Base-by-base conservation (phyloP, 2,797 vertebrate genomes). In the Falco naumanni region DNA sequence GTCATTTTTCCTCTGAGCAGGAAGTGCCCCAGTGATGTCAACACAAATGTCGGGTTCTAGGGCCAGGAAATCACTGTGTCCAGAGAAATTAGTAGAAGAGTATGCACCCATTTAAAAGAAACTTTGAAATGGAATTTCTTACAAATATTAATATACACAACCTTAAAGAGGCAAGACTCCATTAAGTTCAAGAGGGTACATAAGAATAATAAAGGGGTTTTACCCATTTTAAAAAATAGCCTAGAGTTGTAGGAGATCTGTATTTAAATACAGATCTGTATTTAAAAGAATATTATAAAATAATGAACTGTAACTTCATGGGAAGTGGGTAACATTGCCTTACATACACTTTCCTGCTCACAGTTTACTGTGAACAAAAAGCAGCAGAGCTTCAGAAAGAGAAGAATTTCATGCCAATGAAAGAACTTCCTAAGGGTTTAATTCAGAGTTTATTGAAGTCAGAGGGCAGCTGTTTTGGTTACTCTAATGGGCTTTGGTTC, bases 1-100 rank as follows among this genome's bases (percentile, higher is more conserved):
- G 43, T 24, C 74, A 87, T 64, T 93, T 95, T 63, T 63, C 56
- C 72, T 88, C 91, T 75, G 63, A 93, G 76, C 45, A 95, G 82
- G 83, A 95, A 93, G 65, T 51, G 72, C 43, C 65, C 60, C 74
- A 47, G n/a, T 57, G 84, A 84, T 70, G 79, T 64, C 90, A 93
- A 85, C 34, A 85, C 26, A 93, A 95, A 85, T 61, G 47, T 41
- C 0, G 2, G 19, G 34, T 72, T 83, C 68, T 68, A 93, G 34
- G 53, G 34, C 50, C 82, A 91, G 76, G 81, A 95, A 93, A 79
- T 68, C 79, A 70, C 45, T 45, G 16, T 48, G 21, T 68, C 51
- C 75, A 94, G 89, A 87, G 75, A 94, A 93, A 87, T 43, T 17
- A 85, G n/a, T 21, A 71, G 59, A 54, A 64, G 12, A 37, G 16